phyloP scores from a whole-genome alignment of 2,113 vertebrate genomes.

The Butorides virescens region DNA sequence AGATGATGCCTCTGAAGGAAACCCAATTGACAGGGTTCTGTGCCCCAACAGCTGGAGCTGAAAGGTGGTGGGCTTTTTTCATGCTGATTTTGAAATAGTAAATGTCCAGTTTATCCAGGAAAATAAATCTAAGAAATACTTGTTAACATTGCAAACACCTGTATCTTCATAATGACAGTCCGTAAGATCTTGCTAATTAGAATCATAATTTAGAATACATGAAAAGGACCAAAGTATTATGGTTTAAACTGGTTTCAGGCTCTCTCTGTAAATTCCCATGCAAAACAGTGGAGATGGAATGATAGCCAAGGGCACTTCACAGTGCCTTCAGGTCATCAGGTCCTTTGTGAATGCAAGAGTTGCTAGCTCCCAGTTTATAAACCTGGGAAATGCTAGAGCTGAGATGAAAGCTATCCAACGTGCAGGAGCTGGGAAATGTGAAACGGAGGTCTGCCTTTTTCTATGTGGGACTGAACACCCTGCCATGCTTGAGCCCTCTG shows the following conservation, averaged over 20 bases:
- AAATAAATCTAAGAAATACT: background rate
- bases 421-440: background rate
- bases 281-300: background rate
- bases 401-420: background rate
- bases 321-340: background rate
- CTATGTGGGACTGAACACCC: background rate
- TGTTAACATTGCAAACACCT: background rate
- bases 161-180: background rate
- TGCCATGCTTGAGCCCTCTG: background rate
- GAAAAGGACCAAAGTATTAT: background rate
- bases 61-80: background rate
- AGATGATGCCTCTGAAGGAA: background rate
- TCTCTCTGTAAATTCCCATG: background rate
- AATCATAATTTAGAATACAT: background rate
- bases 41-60: background rate
- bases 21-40: accelerated
- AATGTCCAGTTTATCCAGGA: background rate
- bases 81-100: background rate
- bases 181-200: background rate
- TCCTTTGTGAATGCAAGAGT: background rate
- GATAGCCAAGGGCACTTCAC: background rate
- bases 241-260: background rate
- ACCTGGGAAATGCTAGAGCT: background rate
- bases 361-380: background rate
- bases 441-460: background rate